Base-by-base conservation (phyloP, 2,888 invertebrate species). In the Dasysyrphus tricinctus region DNA sequence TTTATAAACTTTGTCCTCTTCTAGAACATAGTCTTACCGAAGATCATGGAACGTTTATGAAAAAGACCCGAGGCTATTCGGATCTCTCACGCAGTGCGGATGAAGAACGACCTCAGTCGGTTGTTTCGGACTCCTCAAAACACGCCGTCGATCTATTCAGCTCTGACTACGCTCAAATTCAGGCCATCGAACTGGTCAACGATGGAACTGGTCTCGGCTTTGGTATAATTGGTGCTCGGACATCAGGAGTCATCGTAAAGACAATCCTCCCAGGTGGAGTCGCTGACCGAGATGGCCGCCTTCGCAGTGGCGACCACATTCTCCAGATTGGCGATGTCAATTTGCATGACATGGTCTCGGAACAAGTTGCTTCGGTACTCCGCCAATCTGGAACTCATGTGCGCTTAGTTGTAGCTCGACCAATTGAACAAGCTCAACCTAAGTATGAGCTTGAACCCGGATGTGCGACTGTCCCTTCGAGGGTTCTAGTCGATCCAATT, bases 181-280 rank as follows among this genome's bases (percentile, higher is more conserved):
- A 99, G 94, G 97, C 98, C 81, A 98, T 99, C 90, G 98, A 99
- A 92, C 94, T 99, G 88, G 96, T 98, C 59, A 99, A 99, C 93
- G 99, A 99, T 94, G 99, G 98, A 85, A 97, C 98, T 81, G 99
- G 99, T 39, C 95, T 99, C 89, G 99, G 99, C 49, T 99, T 99
- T 93, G 99, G 98, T 83, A 99, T 99, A 90, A 98, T 99, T 90
- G 99, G 99, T 32, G 97, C 97, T 65, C 95, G 98, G 89, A 98
- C 98, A 89, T 98, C 99, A 88, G 99, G 99, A 7, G 99, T 99
- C n/a, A 99, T 99, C 88, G 99, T 99, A 14, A 99, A 99, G 93
- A 99, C 99, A 16, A 99, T 99, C 89, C 94, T 99, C 81, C 98
- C 98, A 0, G 99, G 98, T 7, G 99, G 99, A 73, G 98, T 99